A percentile compares a stretch with the other conserved stretches of the same genome.
phyloP scores from a whole-genome alignment of 2,888 invertebrate genomes.

The Epiperipatus broadwayi region DNA sequence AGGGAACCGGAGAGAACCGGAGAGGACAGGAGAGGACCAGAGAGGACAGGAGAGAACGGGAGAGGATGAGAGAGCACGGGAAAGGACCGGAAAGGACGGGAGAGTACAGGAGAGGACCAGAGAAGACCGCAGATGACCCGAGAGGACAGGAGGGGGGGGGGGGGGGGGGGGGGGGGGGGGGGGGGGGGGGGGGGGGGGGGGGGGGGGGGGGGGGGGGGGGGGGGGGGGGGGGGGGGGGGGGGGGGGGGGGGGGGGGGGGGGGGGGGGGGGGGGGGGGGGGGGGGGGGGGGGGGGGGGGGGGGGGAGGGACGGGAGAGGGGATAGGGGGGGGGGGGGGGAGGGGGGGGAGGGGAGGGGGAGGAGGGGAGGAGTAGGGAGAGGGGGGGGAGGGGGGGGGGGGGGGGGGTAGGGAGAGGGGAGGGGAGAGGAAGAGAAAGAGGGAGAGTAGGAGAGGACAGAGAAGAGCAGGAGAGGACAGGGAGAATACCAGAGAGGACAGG shows the following conservation, averaged over 20 bases:
- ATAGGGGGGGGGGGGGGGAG: conserved; percentile 1
- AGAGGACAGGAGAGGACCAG: background rate
- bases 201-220: conserved; percentile 17
- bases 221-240: conserved; percentile 18
- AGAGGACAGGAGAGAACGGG: conserved; percentile 11
- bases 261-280: conserved; percentile 1
- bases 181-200: conserved; percentile 20
- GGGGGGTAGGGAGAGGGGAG: conserved; percentile 1
- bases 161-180: conserved; percentile 19
- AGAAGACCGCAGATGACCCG: conserved; percentile 8
- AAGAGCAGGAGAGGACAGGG: conserved; percentile 7
- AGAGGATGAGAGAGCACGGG: conserved; percentile 9
- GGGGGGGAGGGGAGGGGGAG: background rate
- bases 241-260: conserved; percentile 6
- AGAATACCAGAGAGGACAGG: background rate
- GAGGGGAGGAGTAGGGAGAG: conserved; percentile 5
- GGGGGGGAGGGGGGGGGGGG: background rate
- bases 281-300: conserved; percentile 10
- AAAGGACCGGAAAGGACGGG: conserved; percentile 8
- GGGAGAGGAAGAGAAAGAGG: conserved; percentile 7
- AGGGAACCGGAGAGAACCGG: conserved; percentile 1
- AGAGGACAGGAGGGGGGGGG: conserved; percentile 9
- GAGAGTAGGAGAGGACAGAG: conserved; percentile 1
- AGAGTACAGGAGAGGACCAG: conserved; percentile 4
- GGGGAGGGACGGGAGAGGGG: conserved; percentile 1